Evolutionary conservation across 2,888 invertebrate species (phyloP), one percentile per base, ranked within the genome.

Genomic region (Dasypolia templi): DNA sequence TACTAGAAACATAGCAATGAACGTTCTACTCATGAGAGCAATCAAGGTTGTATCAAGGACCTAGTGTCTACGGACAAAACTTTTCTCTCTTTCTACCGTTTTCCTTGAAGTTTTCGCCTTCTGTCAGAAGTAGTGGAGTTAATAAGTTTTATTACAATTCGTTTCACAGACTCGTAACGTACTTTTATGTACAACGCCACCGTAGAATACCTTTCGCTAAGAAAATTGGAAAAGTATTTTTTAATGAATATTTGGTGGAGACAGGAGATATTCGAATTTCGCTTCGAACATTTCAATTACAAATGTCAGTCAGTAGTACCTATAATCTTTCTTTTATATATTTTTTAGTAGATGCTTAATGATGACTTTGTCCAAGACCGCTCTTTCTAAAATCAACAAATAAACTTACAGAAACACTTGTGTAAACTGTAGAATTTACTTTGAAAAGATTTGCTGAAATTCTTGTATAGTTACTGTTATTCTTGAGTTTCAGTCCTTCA

Each of bases 81-180:
- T 39, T 44, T 46, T 63, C n/a, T 58, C 17, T 65, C 12, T 59
- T n/a, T 22, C 32, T 22, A 66, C 17, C 14, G 17, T 72, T 77
- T 67, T 72, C 46, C 58, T 72, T 44, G 26, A 70, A 81, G 46
- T 66, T 70, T 67, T 77, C 39, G 29, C 56, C 7, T 32, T 46
- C 46, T 44, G 51, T 32, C 46, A 55, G 49, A 55, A 32, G 26
- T 59, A 77, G 59, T 68, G 14, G 22, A 82, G 46, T 65, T 65
- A 39, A 55, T 71, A 77, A 56, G 46, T 68, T 77, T 5, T 58
- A 56, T 63, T 58, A 61, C 35, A 61, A 80, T 61, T 80, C 26
- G 66, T 72, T 72, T 68, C 44, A 58, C 44, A 66, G 65, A 63
- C 81, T 74, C 59, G 42, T 67, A 59, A 67, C 66, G 26, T 56